phyloP scores from a whole-genome alignment of 2,113 vertebrate species.

The Clarias batrachus region DNA sequence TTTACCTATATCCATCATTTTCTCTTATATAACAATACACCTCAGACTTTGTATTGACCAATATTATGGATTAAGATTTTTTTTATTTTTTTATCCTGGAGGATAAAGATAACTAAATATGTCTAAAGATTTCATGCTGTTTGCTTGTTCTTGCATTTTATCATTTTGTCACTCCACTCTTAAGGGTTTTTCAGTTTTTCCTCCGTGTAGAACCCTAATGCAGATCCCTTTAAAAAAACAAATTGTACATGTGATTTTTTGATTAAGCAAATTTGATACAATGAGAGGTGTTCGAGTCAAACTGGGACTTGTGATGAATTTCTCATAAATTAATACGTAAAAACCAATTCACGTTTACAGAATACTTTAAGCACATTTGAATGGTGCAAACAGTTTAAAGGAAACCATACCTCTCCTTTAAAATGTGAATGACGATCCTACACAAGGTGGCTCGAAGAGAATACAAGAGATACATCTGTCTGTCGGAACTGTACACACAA shows the following conservation, averaged over 20 bases:
- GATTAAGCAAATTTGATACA: not conserved
- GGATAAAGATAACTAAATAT: not conserved
- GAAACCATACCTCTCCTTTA: no score
- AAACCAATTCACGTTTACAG: no score
- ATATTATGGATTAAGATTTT: not conserved
- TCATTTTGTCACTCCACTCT: not conserved
- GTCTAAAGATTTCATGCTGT: not conserved
- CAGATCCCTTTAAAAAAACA: not conserved
- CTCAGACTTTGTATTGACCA: not conserved
- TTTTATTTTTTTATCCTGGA: not conserved
- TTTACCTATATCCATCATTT: not conserved
- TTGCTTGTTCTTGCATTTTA: not conserved
- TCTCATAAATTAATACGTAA: no score
- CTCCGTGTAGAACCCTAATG: not conserved
- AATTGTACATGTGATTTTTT: not conserved
- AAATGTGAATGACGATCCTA: no score
- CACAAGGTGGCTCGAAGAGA: no score
- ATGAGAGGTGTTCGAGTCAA: no score
- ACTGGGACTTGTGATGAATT: no score
- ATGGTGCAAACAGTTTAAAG: no score
- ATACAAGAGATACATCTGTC: no score
- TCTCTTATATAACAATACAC: not conserved
- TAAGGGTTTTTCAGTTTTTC: not conserved
- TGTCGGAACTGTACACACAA: no score
- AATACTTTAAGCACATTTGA: no score